phyloP scores from a whole-genome alignment of 2,888 invertebrate genomes.

The Zelleria hepariella region DNA sequence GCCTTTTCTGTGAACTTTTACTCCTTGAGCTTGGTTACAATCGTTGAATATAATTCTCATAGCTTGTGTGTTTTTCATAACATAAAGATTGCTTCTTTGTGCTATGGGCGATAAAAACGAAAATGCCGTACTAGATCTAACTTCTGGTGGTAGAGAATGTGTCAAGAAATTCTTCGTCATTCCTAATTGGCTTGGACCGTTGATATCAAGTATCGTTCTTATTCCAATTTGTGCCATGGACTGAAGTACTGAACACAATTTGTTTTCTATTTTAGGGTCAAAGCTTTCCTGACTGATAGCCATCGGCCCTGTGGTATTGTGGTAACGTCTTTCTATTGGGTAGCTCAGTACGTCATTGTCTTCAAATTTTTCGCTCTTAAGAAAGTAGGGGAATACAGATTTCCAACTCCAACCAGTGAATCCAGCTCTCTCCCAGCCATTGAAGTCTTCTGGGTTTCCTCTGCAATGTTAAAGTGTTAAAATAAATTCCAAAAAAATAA shows the following conservation, averaged over 20 bases:
- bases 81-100: slow-evolving; percentile 22
- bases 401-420: slow-evolving; percentile 75
- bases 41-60: slow-evolving; percentile 20
- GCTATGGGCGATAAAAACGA: slow-evolving; percentile 22
- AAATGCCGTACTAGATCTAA: slow-evolving; percentile 19
- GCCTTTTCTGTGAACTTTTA: slow-evolving; percentile 8
- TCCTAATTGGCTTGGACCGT: slow-evolving; percentile 65
- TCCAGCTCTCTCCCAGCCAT: slow-evolving; percentile 75
- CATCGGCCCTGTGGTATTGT: slow-evolving; percentile 36
- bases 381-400: slow-evolving; percentile 75
- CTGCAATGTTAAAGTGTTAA: too few species aligned
- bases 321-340: slow-evolving; percentile 28
- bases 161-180: slow-evolving; percentile 27
- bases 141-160: not conserved
- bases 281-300: slow-evolving; percentile 33
- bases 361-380: slow-evolving; percentile 74
- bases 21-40: too few species aligned
- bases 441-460: slow-evolving; percentile 75
- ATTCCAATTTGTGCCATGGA: slow-evolving; percentile 56
- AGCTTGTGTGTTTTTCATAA: slow-evolving; percentile 23
- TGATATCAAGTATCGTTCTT: slow-evolving; percentile 53
- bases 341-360: slow-evolving; percentile 22
- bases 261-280: slow-evolving; percentile 29
- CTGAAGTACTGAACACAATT: slow-evolving; percentile 36
- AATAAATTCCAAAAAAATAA: too few species aligned